Conservation (phyloP, 2,797 vertebrate genomes). For the Malacoctenus gilli region DNA sequence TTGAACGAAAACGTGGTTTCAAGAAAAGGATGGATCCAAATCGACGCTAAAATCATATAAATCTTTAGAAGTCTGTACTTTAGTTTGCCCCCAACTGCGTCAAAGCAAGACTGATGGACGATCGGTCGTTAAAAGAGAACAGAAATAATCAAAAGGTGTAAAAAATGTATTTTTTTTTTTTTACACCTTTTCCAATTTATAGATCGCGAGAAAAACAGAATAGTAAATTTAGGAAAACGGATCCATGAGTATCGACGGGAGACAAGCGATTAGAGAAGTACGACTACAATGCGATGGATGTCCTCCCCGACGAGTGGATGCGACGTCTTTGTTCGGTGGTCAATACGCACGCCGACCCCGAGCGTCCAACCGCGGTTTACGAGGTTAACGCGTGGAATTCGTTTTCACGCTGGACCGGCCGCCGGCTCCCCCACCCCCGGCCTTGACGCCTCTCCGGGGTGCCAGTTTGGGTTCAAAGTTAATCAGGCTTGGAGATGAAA, state of each 20-base stretch:
- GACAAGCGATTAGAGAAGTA: not conserved
- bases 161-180: too few species aligned
- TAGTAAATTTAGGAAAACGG: not conserved
- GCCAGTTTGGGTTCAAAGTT: constrained; percentile 25
- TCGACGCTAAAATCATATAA: too few species aligned
- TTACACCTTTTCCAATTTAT: not conserved
- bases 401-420: not conserved
- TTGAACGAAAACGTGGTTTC: too few species aligned
- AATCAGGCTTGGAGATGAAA: constrained; percentile 26
- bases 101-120: too few species aligned
- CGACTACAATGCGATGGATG: not conserved
- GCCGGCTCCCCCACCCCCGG: not conserved
- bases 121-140: not conserved
- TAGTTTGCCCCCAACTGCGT: too few species aligned
- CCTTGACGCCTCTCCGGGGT: constrained; percentile 20
- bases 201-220: not conserved
- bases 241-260: not conserved
- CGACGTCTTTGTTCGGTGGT: not conserved
- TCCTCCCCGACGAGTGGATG: not conserved
- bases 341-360: not conserved
- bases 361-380: not conserved
- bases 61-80: too few species aligned
- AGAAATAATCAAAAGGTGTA: too few species aligned
- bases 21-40: too few species aligned
- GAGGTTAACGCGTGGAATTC: not conserved